Evolutionary conservation across 2,113 vertebrate species (phyloP).

Genomic region (Grallaria varia): DNA sequence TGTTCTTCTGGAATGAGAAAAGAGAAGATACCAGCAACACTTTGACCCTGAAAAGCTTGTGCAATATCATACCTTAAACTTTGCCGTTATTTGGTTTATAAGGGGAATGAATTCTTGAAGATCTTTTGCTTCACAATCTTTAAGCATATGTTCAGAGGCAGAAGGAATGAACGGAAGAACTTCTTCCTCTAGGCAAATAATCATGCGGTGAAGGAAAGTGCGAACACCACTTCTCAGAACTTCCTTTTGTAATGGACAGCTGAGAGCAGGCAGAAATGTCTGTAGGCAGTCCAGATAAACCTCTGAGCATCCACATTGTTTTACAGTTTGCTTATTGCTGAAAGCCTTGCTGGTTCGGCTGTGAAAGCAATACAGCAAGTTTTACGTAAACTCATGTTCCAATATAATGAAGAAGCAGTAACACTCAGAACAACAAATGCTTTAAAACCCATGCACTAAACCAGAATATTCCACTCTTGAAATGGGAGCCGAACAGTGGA

Average conservation of each 20-base stretch:
- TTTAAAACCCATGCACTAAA: not conserved
- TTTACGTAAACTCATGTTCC: not conserved
- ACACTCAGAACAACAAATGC: not conserved
- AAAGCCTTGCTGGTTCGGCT: conserved; percentile 99
- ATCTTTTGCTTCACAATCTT: conserved; percentile 96
- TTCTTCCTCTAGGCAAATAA: conserved; percentile 98
- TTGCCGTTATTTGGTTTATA: conserved; percentile 97
- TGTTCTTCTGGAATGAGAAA: not conserved
- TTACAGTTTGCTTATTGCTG: conserved; percentile 99
- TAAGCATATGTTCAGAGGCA: conserved; percentile 96
- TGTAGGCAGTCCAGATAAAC: conserved; percentile 95
- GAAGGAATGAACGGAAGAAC: conserved; percentile 95
- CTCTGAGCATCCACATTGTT: conserved; percentile 94
- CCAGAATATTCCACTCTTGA: not conserved
- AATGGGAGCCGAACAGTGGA: not conserved
- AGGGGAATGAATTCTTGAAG: conserved; percentile 99
- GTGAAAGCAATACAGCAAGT: not conserved
- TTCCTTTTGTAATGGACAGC: conserved; percentile 91
- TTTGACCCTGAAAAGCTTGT: not conserved
- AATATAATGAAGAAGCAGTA: not conserved
- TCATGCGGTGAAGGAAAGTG: conserved; percentile 98
- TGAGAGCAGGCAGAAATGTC: conserved; percentile 92
- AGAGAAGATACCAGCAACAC: not conserved
- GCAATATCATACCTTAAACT: conserved; percentile 85
- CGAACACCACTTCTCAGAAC: conserved; percentile 89